A percentile compares a stretch with the other conserved stretches of the same genome.
Evolutionary conservation across 2,797 vertebrate species (phyloP).

Genomic region (Leucoraja ocellata): DNA sequence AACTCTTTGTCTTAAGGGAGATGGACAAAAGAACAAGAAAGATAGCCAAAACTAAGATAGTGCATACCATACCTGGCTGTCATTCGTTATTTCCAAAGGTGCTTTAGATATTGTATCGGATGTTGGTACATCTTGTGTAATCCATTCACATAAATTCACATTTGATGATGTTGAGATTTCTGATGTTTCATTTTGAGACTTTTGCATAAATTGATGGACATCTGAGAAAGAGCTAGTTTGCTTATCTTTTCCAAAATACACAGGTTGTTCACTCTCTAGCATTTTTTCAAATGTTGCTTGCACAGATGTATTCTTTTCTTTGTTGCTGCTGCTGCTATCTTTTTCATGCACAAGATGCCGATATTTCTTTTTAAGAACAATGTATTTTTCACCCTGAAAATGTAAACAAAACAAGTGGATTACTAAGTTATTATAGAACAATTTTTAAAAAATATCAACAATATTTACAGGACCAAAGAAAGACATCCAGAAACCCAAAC

Average conservation of each 20-base stretch:
- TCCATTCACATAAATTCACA: not conserved
- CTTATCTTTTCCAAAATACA: not conserved
- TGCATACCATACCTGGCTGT: not conserved
- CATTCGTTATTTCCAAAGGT: not conserved
- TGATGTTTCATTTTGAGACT: not conserved
- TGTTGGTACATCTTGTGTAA: not conserved
- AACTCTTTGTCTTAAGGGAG: not conserved
- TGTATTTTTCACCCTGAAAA: constrained; percentile 32
- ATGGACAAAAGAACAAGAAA: not conserved
- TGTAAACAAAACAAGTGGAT: not conserved
- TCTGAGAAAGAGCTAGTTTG: not conserved
- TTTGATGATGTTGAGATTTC: not conserved
- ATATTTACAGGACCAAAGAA: not conserved
- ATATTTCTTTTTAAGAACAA: constrained; percentile 34
- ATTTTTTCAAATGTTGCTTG: too few species aligned
- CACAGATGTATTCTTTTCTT: not conserved
- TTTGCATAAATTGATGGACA: not conserved
- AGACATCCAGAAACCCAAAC: too few species aligned
- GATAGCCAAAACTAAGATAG: not conserved
- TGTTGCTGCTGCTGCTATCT: not conserved
- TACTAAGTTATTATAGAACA: not conserved
- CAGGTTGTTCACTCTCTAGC: not conserved
- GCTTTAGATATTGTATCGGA: too few species aligned
- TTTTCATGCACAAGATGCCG: not conserved
- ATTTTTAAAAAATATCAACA: not conserved